These are phyloP conservation scores for Diachrysia chrysitis DNA, from an alignment of 2,888 invertebrate genomes.

Conservation along the genomic window DNA sequence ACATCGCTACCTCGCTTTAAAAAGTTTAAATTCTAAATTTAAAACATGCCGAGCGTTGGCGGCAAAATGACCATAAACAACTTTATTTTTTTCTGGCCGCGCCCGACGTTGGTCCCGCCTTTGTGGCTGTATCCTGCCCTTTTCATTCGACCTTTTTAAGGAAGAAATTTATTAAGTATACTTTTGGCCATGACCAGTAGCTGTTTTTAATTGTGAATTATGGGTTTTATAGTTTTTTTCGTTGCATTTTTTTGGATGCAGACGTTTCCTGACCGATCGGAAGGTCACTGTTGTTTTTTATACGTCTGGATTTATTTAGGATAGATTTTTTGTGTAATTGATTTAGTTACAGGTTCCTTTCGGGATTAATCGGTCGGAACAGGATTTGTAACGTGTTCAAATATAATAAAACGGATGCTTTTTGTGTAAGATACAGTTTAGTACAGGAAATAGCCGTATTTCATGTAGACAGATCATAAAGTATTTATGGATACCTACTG, in stretches of 20 bases:
- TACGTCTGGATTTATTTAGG: conserved; percentile 76
- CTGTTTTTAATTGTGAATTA: conserved; percentile 88
- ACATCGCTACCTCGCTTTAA: conserved; percentile 60
- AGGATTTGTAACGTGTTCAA: conserved; percentile 72
- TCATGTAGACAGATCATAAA: conserved; percentile 11
- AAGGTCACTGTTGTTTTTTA: conserved; percentile 83
- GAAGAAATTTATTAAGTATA: conserved; percentile 88
- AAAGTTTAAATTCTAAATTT: conserved; percentile 82
- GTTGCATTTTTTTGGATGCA: conserved; percentile 66
- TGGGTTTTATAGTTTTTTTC: conserved; percentile 74
- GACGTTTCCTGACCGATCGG: conserved; percentile 81
- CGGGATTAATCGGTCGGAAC: conserved; percentile 77
- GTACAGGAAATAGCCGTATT: conserved; percentile 54
- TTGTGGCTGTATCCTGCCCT: conserved; percentile 87
- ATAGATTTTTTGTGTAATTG: conserved; percentile 70
- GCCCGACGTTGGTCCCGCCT: conserved; percentile 77
- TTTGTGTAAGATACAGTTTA: conserved; percentile 66
- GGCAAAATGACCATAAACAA: conserved; percentile 87
- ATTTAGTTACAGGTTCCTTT: conserved; percentile 78
- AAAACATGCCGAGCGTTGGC: conserved; percentile 83
- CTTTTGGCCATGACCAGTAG: conserved; percentile 88
- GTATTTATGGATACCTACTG: conserved; percentile 7
- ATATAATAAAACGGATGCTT: conserved; percentile 78
- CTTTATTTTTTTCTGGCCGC: conserved; percentile 79
- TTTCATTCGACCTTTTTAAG: conserved; percentile 87